Conservation (phyloP, 2,888 invertebrate genomes). For the Drosophila algonquin region DNA sequence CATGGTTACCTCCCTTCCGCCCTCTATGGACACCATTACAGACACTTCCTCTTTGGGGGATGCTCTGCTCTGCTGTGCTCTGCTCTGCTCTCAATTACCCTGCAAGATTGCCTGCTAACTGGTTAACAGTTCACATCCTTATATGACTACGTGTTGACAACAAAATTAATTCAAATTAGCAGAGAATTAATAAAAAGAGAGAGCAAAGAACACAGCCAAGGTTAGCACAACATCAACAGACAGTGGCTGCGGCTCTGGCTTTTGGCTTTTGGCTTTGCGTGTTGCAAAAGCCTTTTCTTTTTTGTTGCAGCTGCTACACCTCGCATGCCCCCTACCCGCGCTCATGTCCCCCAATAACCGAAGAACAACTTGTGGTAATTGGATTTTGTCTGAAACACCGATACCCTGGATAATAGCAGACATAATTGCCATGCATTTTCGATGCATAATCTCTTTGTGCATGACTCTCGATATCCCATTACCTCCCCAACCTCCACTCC, state of each 20-base stretch:
- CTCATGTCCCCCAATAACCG: constrained; percentile 20
- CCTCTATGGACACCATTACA: background rate
- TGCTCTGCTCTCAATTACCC: constrained; percentile 30
- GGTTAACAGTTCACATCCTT: constrained; percentile 70
- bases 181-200: constrained; percentile 32
- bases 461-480: background rate
- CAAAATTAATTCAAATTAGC: constrained; percentile 77
- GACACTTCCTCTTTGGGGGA: constrained; percentile 23
- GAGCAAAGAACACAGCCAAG: constrained; percentile 33
- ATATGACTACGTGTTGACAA: constrained; percentile 73
- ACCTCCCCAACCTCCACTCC: background rate
- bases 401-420: constrained; percentile 28
- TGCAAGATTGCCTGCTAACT: constrained; percentile 51
- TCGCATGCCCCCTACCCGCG: no score
- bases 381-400: constrained; percentile 24
- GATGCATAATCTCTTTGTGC: constrained; percentile 45
- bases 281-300: constrained; percentile 53
- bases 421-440: constrained; percentile 68
- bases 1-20: constrained; percentile 12
- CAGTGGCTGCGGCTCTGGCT: constrained; percentile 52
- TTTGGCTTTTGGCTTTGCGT: constrained; percentile 61
- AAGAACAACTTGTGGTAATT: constrained; percentile 33
- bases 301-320: constrained; percentile 24
- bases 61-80: background rate
- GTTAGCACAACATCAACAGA: constrained; percentile 69